phyloP scores from a whole-genome alignment of 2,888 invertebrate species.

The Pecten maximus region DNA sequence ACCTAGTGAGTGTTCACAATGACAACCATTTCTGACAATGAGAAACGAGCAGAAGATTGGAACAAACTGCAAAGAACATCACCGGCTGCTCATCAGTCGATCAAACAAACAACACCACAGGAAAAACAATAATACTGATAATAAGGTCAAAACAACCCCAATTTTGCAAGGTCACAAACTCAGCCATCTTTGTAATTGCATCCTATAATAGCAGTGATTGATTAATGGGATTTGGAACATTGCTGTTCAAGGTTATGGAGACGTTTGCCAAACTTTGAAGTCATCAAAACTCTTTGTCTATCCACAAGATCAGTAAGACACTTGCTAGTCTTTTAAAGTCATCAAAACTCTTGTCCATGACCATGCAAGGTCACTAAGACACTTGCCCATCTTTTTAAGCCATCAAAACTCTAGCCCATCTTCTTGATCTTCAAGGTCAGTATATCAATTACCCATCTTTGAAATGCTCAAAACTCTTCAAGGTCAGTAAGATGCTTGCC shows the following conservation, averaged over 20 bases:
- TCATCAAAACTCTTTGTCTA: neutral
- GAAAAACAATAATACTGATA: neutral
- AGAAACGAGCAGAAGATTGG: neutral
- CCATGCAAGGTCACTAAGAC: neutral
- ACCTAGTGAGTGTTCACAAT: neutral
- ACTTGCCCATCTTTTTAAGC: neutral
- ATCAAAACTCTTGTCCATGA: neutral
- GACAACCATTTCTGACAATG: constrained; percentile 28
- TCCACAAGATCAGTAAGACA: neutral
- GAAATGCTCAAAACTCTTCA: too few relatives aligned
- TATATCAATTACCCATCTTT: neutral
- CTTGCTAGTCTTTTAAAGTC: neutral
- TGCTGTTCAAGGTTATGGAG: neutral
- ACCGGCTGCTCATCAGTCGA: neutral
- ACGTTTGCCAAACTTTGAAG: neutral
- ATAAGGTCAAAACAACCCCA: neutral
- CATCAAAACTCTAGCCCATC: neutral
- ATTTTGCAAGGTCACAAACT: neutral
- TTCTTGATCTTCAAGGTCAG: neutral
- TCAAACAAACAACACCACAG: neutral
- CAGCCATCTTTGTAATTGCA: neutral
- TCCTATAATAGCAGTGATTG: neutral
- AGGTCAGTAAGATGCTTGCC: too few relatives aligned
- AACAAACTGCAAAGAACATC: neutral
- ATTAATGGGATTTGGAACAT: neutral